Base-by-base conservation (phyloP, 2,888 invertebrate genomes). In the Sycophila texana region DNA sequence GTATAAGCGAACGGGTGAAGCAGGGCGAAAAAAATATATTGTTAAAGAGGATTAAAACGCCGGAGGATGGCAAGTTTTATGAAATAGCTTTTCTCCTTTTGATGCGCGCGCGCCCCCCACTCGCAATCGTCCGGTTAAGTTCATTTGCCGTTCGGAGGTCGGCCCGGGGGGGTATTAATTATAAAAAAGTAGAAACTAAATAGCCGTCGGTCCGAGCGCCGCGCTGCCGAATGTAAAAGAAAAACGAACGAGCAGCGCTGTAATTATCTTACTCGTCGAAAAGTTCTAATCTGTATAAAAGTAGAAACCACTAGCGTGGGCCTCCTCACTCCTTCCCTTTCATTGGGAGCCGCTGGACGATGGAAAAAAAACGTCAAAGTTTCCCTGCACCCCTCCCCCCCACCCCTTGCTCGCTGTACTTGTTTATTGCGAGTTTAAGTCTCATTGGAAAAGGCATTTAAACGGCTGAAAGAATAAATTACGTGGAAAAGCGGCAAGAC, bases 141-240 rank as follows among this genome's bases (percentile, higher is more conserved):
- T 88, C 85, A 86, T 88, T 87, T 85, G 86, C 85, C 87, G 86
- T 85, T 86, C 86, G 86, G 39, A 39, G 39, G 39, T 10, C 10
- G 39, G 26, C 26, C 26, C 2, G 26, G 26, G 26, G 39, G 84
- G 86, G 87, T 88, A 88, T 88, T 87, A 88, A 89, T 89, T 88
- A 88, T 88, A 87, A 88, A 87, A 87, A 88, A 87, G 87, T 87
- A 85, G 87, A 87, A 87, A 88, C 88, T 87, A 87, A 89, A 88
- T 87, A 87, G 86, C 86, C 86, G 83, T 83, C 85, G 82, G 86
- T 83, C 80, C 84, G 83, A 74, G 77, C 51, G 12, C 49, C 26
- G n/a, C 22, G n/a, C 58, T 58, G 66, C 81, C 82, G 72, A 80
- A 76, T 77, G 73, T 57, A 79, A 82, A 81, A 74, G 76, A 81